Conservation (phyloP, 2,113 vertebrate genomes). For the Willisornis vidua region DNA sequence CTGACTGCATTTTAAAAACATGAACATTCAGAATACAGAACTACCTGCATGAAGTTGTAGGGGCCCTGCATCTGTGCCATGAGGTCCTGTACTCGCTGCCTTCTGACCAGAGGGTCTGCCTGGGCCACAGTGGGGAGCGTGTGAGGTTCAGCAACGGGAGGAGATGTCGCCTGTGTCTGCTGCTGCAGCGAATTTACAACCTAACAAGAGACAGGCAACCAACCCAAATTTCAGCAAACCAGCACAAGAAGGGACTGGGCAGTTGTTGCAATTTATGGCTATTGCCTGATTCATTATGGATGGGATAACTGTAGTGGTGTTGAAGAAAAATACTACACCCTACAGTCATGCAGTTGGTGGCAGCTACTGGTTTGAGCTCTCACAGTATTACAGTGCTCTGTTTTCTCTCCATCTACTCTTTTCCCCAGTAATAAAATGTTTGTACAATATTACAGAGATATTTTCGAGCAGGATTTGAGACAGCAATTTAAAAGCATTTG, state of each 20-base stretch:
- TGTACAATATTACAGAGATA: background rate
- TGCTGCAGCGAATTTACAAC: slow-evolving; percentile 86
- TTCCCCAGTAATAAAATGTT: background rate
- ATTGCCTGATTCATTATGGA: background rate
- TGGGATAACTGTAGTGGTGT: background rate
- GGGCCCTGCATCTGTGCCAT: slow-evolving; percentile 99
- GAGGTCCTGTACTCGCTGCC: slow-evolving; percentile 95
- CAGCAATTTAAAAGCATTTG: background rate
- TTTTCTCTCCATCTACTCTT: background rate
- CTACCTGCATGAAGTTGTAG: slow-evolving; percentile 98
- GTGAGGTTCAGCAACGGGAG: slow-evolving; percentile 82
- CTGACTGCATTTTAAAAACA: background rate
- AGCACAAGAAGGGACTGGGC: background rate
- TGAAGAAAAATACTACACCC: background rate
- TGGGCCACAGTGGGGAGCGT: slow-evolving; percentile 79
- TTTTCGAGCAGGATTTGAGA: background rate
- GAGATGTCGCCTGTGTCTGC: slow-evolving; percentile 81
- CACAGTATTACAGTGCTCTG: background rate
- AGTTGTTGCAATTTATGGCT: background rate
- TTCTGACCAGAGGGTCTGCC: slow-evolving; percentile 90
- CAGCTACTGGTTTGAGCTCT: background rate
- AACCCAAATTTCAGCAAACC: background rate
- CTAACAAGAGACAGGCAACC: slow-evolving; percentile 47
- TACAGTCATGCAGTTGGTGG: background rate
- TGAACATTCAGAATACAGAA: background rate